Percentiles rank a stretch among this genome's conserved stretches.
Conservation (phyloP, 1,140 invertebrate genomes). For the Tetragnatha versicolor region DNA sequence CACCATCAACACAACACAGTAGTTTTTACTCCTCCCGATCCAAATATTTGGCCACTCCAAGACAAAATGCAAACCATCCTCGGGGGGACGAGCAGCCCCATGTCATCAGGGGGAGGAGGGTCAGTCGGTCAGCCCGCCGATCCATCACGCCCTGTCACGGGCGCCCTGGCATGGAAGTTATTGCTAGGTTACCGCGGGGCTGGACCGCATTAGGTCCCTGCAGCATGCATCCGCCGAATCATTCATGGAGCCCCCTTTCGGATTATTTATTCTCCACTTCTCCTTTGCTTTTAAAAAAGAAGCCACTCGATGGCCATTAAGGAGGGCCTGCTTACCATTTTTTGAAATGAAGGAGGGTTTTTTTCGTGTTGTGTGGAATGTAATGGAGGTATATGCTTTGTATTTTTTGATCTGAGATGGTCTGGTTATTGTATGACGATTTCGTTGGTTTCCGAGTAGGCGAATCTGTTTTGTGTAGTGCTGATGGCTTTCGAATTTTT, state of each 20-base stretch:
- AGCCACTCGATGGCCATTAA: background rate
- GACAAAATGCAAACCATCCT: conserved; percentile 41
- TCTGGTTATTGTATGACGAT: no score
- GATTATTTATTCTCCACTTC: conserved; percentile 25
- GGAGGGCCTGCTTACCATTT: no score
- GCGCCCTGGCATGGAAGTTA: conserved; percentile 43
- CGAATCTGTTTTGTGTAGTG: no score
- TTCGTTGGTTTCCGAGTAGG: no score
- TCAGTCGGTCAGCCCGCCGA: conserved; percentile 32
- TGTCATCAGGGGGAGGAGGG: conserved; percentile 28
- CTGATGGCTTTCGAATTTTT: no score
- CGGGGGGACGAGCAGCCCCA: background rate
- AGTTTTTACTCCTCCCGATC: background rate
- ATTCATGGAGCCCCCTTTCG: conserved; percentile 9
- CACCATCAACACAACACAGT: no score
- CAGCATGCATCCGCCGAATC: conserved; percentile 22
- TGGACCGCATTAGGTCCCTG: no score
- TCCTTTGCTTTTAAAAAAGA: background rate
- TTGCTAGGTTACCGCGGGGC: conserved; percentile 39
- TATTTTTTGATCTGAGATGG: no score
- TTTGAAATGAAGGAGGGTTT: no score
- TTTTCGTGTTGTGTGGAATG: no score
- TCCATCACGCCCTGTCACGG: conserved; percentile 41
- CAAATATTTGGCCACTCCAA: conserved; percentile 30
- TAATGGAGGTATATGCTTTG: no score